Evolutionary conservation across 2,888 invertebrate species (phyloP), one percentile per base, ranked within the genome.

Genomic region (Campoplex nolae): DNA sequence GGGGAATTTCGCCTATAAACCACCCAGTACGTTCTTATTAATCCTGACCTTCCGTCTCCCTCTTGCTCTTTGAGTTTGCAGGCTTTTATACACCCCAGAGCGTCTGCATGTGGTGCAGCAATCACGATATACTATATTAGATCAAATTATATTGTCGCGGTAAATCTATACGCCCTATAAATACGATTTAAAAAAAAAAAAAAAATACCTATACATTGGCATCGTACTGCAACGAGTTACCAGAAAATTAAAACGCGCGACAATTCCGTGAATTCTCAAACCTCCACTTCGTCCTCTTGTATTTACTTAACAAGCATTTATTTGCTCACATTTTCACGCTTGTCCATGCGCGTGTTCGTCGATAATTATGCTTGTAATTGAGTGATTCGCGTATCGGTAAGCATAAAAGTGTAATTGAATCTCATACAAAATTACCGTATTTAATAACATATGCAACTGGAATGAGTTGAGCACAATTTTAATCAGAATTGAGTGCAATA

Each of bases 1-100:
- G 73, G 73, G 54, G 77, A 85, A 85, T 85, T 82, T 85, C 67
- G 85, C 85, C 76, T 85, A 85, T 85, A 85, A 81, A 85, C 77
- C 65, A 85, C 76, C 51, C 76, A 75, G 71, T 81, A 85, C 62
- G 76, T 76, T 85, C 84, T 81, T 85, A 81, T 85, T 85, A 80
- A 76, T 85, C 70, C 70, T 48, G 56, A 28, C 11, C 32, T 18
- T 79, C n/a, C 28, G 2, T 68, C 54, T 75, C 77, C 38, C 56
- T 68, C 67, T 38, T 38, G 54, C 68, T 68, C 68, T 18, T 23
- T 23, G 32, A 18, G 35, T 65, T 35, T 48, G n/a, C 42, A 13
- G 56, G n/a, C 42, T 54, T 45, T 8, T 48, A 28, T n/a, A 32
- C 16, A 23, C n/a, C 45, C 32, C 68, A 28, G 58, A 35, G 68